phyloP scores from a whole-genome alignment of 1,140 invertebrate genomes.

The Uloborus diversus region DNA sequence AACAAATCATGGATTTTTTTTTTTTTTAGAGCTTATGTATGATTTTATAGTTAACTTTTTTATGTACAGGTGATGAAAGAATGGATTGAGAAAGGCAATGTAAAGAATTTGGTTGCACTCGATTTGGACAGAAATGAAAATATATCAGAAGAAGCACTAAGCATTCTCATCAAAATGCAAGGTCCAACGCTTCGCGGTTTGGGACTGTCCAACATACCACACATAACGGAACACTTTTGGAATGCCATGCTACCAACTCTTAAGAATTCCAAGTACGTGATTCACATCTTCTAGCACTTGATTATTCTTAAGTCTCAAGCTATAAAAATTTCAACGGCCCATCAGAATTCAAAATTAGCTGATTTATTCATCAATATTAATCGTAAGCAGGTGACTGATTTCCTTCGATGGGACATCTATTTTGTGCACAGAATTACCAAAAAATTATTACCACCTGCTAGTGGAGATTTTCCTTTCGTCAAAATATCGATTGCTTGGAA shows the following conservation, averaged over 20 bases:
- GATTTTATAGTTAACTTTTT: too few species aligned
- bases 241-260: slow-evolving; percentile 88
- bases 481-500: too few species aligned
- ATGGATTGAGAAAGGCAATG: slow-evolving; percentile 88
- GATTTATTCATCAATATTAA: too few species aligned
- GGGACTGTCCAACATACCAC: slow-evolving; percentile 92
- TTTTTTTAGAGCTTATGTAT: too few species aligned
- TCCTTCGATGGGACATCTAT: too few species aligned
- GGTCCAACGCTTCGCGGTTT: slow-evolving; percentile 89
- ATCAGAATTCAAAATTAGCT: neutral
- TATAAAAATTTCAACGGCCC: slow-evolving; percentile 1
- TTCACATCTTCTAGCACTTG: neutral
- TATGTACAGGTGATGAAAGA: slow-evolving; percentile 62
- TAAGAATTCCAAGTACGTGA: slow-evolving; percentile 84
- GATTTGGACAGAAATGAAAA: slow-evolving; percentile 96
- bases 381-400: too few species aligned
- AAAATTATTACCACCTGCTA: too few species aligned
- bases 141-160: slow-evolving; percentile 88
- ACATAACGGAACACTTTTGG: slow-evolving; percentile 98
- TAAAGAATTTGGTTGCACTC: slow-evolving; percentile 83
- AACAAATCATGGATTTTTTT: too few species aligned
- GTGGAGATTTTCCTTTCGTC: too few species aligned
- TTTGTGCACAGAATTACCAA: too few species aligned
- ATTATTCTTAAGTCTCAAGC: too few species aligned
- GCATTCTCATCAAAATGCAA: slow-evolving; percentile 88